Conservation (phyloP, 1,140 invertebrate genomes). For the Halesus radiatus region DNA sequence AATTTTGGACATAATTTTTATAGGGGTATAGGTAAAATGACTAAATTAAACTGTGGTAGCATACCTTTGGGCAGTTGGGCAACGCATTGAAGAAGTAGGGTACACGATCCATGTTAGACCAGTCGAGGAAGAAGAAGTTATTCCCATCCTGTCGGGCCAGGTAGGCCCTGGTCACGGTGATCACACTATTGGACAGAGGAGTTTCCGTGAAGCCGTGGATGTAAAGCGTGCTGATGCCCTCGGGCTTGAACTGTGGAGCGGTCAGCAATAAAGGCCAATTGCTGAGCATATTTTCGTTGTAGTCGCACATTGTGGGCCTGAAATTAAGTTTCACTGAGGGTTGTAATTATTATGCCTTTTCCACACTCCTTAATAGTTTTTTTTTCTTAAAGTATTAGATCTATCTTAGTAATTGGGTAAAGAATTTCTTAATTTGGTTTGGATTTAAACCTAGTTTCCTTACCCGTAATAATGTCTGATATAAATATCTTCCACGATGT, state of each 20-base stretch:
- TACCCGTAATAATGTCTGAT: constrained; percentile 19
- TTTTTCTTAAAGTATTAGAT: no score
- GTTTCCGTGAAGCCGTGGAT: constrained; percentile 73
- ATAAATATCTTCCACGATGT: background rate
- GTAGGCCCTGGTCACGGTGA: constrained; percentile 60
- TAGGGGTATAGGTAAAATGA: no score
- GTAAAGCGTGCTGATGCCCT: constrained; percentile 70
- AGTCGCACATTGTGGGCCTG: constrained; percentile 22
- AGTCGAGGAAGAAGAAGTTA: constrained; percentile 31
- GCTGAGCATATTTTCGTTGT: background rate
- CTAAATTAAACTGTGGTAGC: no score
- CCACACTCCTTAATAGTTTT: no score
- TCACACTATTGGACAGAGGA: constrained; percentile 70
- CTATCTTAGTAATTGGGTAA: no score
- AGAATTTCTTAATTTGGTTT: no score
- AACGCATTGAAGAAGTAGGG: constrained; percentile 22
- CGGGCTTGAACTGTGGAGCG: constrained; percentile 67
- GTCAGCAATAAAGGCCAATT: constrained; percentile 57
- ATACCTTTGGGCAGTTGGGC: constrained; percentile 10
- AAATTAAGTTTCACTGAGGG: background rate
- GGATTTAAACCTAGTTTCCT: background rate
- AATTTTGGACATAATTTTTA: no score
- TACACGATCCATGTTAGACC: constrained; percentile 14
- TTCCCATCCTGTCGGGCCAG: background rate
- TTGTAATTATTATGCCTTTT: no score